These are phyloP conservation scores for Cyrtodaria siliqua DNA, from an alignment of 2,888 invertebrate genomes.

Conservation along the genomic window DNA sequence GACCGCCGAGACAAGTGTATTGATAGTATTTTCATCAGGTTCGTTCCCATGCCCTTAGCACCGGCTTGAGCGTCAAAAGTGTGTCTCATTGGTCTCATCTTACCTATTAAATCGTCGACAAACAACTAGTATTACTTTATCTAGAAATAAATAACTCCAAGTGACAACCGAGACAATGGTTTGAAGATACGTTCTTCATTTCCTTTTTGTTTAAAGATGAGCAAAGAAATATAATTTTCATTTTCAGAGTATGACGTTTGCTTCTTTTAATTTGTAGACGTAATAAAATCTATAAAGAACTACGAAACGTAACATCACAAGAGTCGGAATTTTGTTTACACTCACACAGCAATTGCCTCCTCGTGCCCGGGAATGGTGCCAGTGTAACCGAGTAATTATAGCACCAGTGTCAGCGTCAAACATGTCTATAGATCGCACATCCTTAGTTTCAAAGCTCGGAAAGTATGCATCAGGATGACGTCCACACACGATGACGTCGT, in stretches of 20 bases:
- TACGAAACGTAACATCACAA: background rate
- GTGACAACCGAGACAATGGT: no score
- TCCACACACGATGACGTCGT: conserved; percentile 86
- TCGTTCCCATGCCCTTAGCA: no score
- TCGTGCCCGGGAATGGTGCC: conserved; percentile 70
- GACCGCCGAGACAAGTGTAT: no score
- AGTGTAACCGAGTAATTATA: conserved; percentile 74
- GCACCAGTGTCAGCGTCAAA: conserved; percentile 83
- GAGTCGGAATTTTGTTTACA: background rate
- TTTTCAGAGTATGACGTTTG: background rate
- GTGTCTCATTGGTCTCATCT: no score
- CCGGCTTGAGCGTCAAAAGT: no score
- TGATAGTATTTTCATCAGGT: no score
- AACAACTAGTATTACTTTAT: no score
- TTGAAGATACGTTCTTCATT: no score
- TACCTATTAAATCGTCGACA: no score
- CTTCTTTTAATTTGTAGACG: background rate
- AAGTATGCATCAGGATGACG: conserved; percentile 85
- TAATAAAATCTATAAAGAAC: background rate
- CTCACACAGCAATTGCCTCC: conserved; percentile 76
- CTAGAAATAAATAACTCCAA: no score
- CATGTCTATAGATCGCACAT: conserved; percentile 85
- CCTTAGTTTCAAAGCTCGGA: conserved; percentile 72
- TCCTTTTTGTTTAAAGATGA: no score
- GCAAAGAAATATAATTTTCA: background rate